Conservation (phyloP, 2,797 vertebrate genomes). For the Mus spretus region DNA sequence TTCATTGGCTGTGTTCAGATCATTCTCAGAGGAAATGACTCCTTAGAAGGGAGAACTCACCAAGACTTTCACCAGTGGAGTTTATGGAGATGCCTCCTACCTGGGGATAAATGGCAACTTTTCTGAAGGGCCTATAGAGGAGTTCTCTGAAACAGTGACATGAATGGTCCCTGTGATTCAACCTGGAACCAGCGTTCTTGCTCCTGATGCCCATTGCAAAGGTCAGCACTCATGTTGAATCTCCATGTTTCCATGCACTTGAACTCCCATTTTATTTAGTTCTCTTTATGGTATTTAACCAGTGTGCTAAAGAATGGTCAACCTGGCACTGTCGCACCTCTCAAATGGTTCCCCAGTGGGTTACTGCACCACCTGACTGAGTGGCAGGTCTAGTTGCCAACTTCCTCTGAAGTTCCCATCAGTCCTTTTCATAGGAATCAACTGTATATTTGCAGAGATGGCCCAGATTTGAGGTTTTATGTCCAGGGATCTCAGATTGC, state of each 20-base stretch:
- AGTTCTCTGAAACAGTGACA: slow-evolving; percentile 1
- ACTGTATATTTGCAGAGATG: slow-evolving; percentile 43
- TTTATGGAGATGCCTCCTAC: not conserved
- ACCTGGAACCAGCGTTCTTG: not conserved
- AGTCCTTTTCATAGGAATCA: not conserved
- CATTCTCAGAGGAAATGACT: not conserved
- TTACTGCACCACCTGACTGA: not conserved
- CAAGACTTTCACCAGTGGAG: not conserved
- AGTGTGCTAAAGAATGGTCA: not conserved
- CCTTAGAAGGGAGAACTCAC: not conserved
- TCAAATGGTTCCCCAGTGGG: not conserved
- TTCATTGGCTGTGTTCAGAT: slow-evolving; percentile 5
- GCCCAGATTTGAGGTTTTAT: not conserved
- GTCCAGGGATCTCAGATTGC: not conserved
- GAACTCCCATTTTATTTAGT: slow-evolving; percentile 46
- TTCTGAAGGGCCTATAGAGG: not conserved
- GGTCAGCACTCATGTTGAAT: not conserved
- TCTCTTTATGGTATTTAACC: not conserved
- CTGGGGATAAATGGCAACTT: not conserved
- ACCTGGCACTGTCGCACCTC: not conserved
- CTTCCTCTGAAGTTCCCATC: not conserved
- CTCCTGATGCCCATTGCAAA: not conserved
- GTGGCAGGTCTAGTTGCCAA: not conserved
- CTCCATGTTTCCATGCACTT: not conserved
- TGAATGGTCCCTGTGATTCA: not conserved